Base-by-base conservation (phyloP, 1,140 invertebrate species). In the Acyrthosiphon pisum region DNA sequence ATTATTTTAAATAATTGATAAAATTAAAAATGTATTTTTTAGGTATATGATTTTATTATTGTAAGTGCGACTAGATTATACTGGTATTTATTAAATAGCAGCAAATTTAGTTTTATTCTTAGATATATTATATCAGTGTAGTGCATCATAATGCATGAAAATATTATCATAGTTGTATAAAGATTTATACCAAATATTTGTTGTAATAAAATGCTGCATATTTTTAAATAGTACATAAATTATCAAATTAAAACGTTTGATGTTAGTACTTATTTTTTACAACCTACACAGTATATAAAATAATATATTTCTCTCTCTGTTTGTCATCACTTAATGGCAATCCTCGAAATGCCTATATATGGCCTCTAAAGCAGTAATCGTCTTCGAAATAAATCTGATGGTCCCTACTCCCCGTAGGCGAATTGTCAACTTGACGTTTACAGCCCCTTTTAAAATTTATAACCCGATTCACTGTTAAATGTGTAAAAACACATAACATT, bases 331-430 rank as follows among this genome's bases (percentile, higher is more conserved):
- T 86, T 86, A 86, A 86, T 86, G 44, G 41, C 41, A 7, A 86
- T 86, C 44, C 41, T 44, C 11, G 41, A 86, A 86, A 86, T 86
- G 84, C 84, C 37, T 86, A 86, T 86, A 76, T n/a, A 86, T 86
- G 84, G 48, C 87, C n/a, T 18, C 46, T 50, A n/a, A 88, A 35
- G 87, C 46, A 60, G 37, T 90, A 60, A 41, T 68, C 53, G 56
- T 48, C 89, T 60, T 90, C 3, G 81, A 88, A 93, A 93, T 90
- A 93, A 93, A 93, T 93, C 84, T 86, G 84, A 93, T 44, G 50
- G 87, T 68, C 60, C 81, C 84, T 37, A n/a, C n/a, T n/a, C n/a
- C n/a, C n/a, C n/a, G 48, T 60, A 87, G 81, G 83, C 81, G 81
- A 89, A 88, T 53, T 68, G 93, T 48, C 37, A 89, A 88, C 83